Evolutionary conservation across 2,113 vertebrate species (phyloP).

Genomic region (Alexandromys fortis): DNA sequence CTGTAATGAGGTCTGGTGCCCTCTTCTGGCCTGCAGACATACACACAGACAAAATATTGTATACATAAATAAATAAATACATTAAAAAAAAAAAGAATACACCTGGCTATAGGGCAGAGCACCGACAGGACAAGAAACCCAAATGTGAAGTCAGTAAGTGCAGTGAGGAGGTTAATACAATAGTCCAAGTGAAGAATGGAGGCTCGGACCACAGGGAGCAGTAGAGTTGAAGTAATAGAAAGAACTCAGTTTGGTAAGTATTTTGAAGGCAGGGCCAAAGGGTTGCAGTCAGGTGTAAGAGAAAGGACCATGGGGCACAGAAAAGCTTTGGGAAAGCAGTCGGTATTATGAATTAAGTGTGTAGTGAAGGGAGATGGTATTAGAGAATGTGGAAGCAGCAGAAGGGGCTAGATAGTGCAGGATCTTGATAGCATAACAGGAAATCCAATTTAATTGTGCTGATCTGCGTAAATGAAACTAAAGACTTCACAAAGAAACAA

Average conservation of each 20-base stretch:
- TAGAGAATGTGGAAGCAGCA: conserved; percentile 15
- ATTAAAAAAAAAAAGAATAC: no score
- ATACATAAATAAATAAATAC: no score
- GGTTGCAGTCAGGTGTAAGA: background rate
- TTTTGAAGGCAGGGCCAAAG: background rate
- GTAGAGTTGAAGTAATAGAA: background rate
- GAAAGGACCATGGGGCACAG: background rate
- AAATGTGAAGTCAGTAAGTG: background rate
- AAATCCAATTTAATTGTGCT: conserved; percentile 36
- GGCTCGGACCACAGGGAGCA: background rate
- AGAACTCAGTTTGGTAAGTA: background rate
- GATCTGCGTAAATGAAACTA: background rate
- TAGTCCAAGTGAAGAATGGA: background rate
- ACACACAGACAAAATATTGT: no score
- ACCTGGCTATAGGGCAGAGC: background rate
- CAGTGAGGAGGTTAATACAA: background rate
- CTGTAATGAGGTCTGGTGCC: no score
- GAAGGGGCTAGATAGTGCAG: background rate
- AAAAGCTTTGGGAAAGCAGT: background rate
- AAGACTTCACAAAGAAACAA: background rate
- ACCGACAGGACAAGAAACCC: background rate
- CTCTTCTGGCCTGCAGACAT: no score
- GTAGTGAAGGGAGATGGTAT: background rate
- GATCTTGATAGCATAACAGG: conserved; percentile 25
- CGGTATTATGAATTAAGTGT: conserved; percentile 54